phyloP scores from a whole-genome alignment of 2,888 invertebrate genomes.

The Acronicta aceris region DNA sequence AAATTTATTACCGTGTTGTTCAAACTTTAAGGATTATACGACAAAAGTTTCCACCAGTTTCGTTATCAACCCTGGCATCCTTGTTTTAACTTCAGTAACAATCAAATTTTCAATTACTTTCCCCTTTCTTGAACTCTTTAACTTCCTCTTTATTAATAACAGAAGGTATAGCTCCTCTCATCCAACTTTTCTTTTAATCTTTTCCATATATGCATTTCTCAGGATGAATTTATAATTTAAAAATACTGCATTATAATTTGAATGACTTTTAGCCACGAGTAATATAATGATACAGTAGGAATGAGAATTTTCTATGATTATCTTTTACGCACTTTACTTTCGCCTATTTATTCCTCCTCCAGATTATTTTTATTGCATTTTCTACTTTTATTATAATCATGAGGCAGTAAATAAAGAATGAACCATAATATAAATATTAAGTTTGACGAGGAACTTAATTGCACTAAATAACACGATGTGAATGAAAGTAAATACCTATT shows the following conservation, averaged over 20 bases:
- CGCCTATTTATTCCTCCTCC: constrained; percentile 75
- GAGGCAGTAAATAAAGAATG: constrained; percentile 82
- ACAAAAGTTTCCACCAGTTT: constrained; percentile 70
- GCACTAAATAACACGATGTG: constrained; percentile 83
- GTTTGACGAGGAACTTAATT: constrained; percentile 75
- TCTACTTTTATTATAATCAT: constrained; percentile 71
- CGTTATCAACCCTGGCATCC: constrained; percentile 73
- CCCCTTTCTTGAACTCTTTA: constrained; percentile 72
- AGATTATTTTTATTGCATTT: constrained; percentile 79
- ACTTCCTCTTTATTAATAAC: constrained; percentile 70
- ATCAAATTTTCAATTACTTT: constrained; percentile 78
- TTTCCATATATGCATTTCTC: constrained; percentile 73
- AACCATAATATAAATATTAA: constrained; percentile 76
- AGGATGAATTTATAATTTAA: constrained; percentile 66
- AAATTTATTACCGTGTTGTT: constrained; percentile 19
- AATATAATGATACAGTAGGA: constrained; percentile 69
- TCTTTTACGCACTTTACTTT: constrained; percentile 82
- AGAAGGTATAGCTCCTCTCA: constrained; percentile 70
- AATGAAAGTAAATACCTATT: constrained; percentile 72
- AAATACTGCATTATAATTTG: constrained; percentile 75
- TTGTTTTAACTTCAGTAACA: constrained; percentile 77
- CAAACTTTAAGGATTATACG: constrained; percentile 29
- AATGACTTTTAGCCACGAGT: constrained; percentile 69
- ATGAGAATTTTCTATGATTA: constrained; percentile 68
- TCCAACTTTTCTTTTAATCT: constrained; percentile 69